Evolutionary conservation across 2,888 invertebrate genomes (phyloP).

Genomic region (Thelaira solivaga): DNA sequence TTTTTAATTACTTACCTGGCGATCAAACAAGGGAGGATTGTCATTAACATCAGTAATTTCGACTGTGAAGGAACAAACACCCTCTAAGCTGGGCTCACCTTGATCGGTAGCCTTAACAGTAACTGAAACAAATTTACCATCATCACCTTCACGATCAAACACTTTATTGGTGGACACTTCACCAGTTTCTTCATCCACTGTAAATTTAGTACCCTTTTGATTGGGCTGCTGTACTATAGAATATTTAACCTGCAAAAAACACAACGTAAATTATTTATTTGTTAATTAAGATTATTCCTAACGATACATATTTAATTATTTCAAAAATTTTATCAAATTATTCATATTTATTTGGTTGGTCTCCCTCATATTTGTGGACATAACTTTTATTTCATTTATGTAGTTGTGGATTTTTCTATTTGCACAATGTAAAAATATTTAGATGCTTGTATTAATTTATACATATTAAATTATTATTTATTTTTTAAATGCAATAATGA

Average conservation of each 20-base stretch:
- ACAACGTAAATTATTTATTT: neutral
- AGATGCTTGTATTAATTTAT: too few species aligned
- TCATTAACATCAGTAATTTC: slow-evolving; percentile 99
- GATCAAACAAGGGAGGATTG: slow-evolving; percentile 95
- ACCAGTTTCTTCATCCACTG: slow-evolving; percentile 96
- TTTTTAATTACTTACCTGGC: slow-evolving; percentile 92
- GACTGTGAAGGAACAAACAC: slow-evolving; percentile 98
- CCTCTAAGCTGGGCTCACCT: slow-evolving; percentile 97
- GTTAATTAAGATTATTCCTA: neutral
- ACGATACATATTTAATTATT: slow-evolving; percentile 1
- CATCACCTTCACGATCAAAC: slow-evolving; percentile 97
- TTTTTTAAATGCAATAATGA: too few species aligned
- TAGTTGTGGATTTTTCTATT: neutral
- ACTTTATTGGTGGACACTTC: slow-evolving; percentile 97
- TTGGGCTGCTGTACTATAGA: slow-evolving; percentile 97
- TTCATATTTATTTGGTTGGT: too few species aligned
- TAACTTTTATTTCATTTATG: neutral
- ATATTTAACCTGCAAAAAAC: slow-evolving; percentile 84
- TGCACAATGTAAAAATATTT: neutral
- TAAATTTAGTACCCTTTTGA: slow-evolving; percentile 96
- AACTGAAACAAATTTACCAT: slow-evolving; percentile 96
- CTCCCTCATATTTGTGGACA: neutral
- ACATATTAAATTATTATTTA: too few species aligned
- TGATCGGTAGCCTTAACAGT: slow-evolving; percentile 99
- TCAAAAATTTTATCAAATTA: neutral